Evolutionary conservation across 2,113 vertebrate species (phyloP).

Genomic region (Anhinga rufa): DNA sequence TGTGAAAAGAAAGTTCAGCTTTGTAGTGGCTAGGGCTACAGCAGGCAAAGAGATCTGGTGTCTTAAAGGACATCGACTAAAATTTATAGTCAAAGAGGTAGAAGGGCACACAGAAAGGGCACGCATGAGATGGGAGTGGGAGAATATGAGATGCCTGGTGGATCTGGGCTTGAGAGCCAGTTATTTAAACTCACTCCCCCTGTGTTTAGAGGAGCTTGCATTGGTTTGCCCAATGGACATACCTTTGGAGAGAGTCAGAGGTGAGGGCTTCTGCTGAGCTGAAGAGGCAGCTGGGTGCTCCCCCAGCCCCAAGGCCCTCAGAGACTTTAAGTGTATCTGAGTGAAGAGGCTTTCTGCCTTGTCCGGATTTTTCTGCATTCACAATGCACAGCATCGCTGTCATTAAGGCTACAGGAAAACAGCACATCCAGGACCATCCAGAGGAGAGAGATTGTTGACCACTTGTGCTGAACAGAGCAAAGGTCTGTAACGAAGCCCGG

Average conservation of each 20-base stretch:
- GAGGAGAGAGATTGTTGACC: neutral
- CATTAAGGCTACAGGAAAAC: conserved; percentile 18
- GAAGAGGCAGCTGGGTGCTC: neutral
- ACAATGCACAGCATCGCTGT: accelerated
- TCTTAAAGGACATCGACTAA: neutral
- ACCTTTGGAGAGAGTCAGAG: neutral
- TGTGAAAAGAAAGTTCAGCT: neutral
- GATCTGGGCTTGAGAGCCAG: neutral
- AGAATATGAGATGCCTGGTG: neutral
- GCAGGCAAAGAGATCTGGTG: neutral
- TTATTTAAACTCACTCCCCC: neutral
- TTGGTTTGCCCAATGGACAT: neutral
- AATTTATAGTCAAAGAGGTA: neutral
- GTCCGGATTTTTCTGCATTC: neutral
- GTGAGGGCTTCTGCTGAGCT: neutral
- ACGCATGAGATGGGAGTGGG: neutral
- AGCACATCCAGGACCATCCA: neutral
- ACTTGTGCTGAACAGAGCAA: neutral
- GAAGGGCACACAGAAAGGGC: neutral
- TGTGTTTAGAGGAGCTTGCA: neutral
- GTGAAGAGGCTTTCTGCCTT: neutral
- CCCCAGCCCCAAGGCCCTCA: neutral
- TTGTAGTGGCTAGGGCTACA: neutral
- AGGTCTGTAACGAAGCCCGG: neutral
- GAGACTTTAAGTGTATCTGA: neutral